phyloP scores from a whole-genome alignment of 1,140 invertebrate genomes.

The Megalonaias nervosa region DNA sequence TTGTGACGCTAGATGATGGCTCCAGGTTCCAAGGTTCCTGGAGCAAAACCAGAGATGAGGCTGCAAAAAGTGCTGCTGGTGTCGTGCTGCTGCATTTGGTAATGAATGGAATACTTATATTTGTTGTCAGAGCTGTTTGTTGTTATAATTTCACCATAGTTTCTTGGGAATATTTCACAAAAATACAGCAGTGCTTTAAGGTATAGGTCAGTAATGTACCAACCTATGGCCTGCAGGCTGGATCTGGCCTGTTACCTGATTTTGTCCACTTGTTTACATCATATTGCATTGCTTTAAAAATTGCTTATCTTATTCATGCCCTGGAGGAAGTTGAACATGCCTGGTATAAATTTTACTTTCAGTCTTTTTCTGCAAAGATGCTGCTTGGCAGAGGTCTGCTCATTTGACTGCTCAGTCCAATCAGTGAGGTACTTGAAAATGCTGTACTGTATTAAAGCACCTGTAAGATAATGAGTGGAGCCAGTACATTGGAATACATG shows the following conservation, averaged over 20 bases:
- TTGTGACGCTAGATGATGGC: conserved; percentile 46
- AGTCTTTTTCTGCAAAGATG: too few relatives aligned
- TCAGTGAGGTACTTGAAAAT: too few relatives aligned
- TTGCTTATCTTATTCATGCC: too few relatives aligned
- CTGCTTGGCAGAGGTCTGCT: too few relatives aligned
- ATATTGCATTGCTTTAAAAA: not conserved
- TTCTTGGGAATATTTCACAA: not conserved
- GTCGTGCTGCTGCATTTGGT: conserved; percentile 58
- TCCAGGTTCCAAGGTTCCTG: conserved; percentile 53
- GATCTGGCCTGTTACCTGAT: not conserved
- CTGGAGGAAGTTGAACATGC: too few relatives aligned
- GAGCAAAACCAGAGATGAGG: conserved; percentile 47
- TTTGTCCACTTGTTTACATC: not conserved
- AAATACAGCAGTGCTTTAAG: not conserved
- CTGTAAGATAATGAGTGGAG: too few relatives aligned
- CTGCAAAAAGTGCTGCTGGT: conserved; percentile 56
- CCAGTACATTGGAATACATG: too few relatives aligned
- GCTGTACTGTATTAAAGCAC: too few relatives aligned
- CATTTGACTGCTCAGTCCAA: too few relatives aligned
- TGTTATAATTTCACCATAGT: not conserved
- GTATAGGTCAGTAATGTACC: not conserved
- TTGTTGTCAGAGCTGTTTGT: too few relatives aligned
- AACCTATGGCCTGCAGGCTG: not conserved
- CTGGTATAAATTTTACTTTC: not conserved
- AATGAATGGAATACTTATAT: conserved; percentile 3